A percentile compares a stretch with the other conserved stretches of the same genome.
Evolutionary conservation across 2,797 vertebrate genomes (phyloP).

Genomic region (Hemitrygon akajei): DNA sequence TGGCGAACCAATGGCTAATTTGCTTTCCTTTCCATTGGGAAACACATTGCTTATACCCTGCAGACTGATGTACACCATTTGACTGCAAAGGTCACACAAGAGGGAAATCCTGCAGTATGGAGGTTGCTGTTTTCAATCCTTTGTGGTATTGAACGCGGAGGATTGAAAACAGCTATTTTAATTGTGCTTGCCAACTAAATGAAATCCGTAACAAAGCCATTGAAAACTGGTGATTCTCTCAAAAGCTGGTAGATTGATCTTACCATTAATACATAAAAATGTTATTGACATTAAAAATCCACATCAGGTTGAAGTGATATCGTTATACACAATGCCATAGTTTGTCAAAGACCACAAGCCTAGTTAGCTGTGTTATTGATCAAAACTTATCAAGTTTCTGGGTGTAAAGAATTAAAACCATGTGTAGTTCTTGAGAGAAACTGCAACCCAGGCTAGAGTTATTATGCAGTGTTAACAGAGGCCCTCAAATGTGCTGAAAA

Average conservation of each 20-base stretch:
- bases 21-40: background rate
- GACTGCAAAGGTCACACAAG: background rate
- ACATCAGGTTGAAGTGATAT: too few relatives aligned
- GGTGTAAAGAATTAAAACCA: background rate
- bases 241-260: background rate
- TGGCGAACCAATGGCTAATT: background rate
- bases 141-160: background rate
- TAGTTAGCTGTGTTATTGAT: background rate
- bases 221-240: background rate
- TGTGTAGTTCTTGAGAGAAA: background rate
- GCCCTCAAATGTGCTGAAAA: background rate
- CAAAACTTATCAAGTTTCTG: background rate
- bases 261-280: background rate
- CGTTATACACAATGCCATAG: background rate
- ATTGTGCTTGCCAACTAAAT: constrained; percentile 2
- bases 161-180: background rate
- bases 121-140: constrained; percentile 4
- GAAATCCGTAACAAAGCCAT: background rate
- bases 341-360: background rate
- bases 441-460: background rate
- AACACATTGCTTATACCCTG: background rate
- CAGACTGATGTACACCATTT: background rate
- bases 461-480: background rate
- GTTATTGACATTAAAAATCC: background rate
- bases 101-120: background rate